These are phyloP conservation scores for Mycalesis mineus DNA, from an alignment of 2,888 invertebrate genomes.

Conservation along the genomic window DNA sequence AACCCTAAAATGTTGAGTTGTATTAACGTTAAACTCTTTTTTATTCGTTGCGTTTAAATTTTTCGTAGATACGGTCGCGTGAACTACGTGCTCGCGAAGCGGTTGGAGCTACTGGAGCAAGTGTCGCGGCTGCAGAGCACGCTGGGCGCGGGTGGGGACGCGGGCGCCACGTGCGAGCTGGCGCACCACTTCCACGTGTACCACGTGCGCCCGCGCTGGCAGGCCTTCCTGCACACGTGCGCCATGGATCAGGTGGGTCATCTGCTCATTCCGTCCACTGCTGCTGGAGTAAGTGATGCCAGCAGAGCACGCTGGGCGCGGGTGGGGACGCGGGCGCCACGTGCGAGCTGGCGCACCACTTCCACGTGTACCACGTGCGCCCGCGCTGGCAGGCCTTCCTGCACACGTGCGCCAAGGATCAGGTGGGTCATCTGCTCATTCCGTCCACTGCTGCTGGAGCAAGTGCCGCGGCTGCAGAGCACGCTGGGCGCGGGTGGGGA, in stretches of 20 bases:
- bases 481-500: conserved; percentile 89
- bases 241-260: conserved; percentile 51
- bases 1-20: no score
- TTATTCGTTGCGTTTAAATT: no score
- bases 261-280: no score
- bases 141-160: conserved; percentile 87
- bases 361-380: conserved; percentile 95
- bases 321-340: conserved; percentile 93
- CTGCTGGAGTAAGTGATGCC: conserved; percentile 89
- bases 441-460: conserved; percentile 87
- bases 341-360: conserved; percentile 99
- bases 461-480: conserved; percentile 92
- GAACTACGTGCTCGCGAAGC: conserved; percentile 97
- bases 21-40: no score
- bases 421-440: no score
- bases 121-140: conserved; percentile 93
- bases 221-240: conserved; percentile 81
- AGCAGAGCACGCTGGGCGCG: conserved; percentile 92
- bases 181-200: conserved; percentile 98
- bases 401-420: conserved; percentile 40
- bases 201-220: conserved; percentile 95
- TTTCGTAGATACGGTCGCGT: conserved; percentile 95
- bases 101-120: conserved; percentile 90
- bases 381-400: conserved; percentile 95
- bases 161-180: conserved; percentile 98